Evolutionary conservation across 2,888 invertebrate species (phyloP), one percentile per base, ranked within the genome.

Genomic region (Synanthedon formicaeformis): DNA sequence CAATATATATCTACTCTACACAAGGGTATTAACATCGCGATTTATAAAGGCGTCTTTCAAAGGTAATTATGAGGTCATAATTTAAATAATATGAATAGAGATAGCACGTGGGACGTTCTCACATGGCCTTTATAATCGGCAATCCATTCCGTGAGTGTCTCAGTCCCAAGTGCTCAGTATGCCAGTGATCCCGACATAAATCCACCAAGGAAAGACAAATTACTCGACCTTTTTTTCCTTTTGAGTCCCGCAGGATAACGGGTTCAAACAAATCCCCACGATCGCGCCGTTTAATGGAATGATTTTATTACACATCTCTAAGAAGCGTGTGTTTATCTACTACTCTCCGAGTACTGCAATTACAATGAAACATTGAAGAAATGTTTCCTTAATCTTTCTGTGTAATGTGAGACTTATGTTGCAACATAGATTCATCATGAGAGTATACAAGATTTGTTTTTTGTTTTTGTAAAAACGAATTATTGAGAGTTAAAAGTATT

Each of bases 201-300:
- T 80, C 77, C 76, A 70, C 69, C 66, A 72, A 79, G 80, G 79
- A 81, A 78, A 81, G 81, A 81, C 79, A 81, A 81, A 81, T 81
- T 77, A 79, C 79, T 72, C 69, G 68, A 79, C 81, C 80, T 80
- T 80, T 81, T 49, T 79, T 80, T 77, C 71, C 66, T 71, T 73
- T 67, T 67, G 71, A 75, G 69, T 74, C 71, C 73, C 72, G 60
- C 61, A 69, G 76, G 73, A 78, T 76, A 78, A 75, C 69, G 75
- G 73, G 71, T 67, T 69, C 71, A 62, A 61, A 66, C 67, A 75
- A 78, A 81, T 77, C 76, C 77, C 69, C 63, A 64, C 63, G 63
- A 69, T 69, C 71, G 66, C 64, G 66, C 65, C 71, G 67, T 78
- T 78, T 79, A 81, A 78, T 78, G 73, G 75, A 73, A 79, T 77